Percentiles rank a stretch among this genome's conserved stretches.
phyloP scores from a whole-genome alignment of 2,113 vertebrate genomes.

The Helogale parvula region DNA sequence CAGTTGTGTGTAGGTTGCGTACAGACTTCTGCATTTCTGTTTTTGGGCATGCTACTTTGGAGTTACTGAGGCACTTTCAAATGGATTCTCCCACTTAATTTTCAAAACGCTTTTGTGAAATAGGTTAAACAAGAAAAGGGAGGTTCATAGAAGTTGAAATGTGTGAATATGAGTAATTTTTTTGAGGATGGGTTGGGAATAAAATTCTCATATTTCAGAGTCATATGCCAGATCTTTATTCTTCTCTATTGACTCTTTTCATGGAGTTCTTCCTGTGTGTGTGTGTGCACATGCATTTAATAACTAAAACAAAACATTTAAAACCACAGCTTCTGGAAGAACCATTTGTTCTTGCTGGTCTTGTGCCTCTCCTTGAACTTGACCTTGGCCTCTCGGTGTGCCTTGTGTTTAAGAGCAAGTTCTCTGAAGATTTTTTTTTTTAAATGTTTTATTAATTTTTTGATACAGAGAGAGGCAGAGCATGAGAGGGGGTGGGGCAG shows the following conservation, averaged over 20 bases:
- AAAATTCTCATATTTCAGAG: background rate
- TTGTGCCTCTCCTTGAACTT: too few species aligned
- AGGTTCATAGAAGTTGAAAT: background rate
- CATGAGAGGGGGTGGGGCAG: too few species aligned
- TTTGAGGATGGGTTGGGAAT: background rate
- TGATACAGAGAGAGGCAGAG: too few species aligned
- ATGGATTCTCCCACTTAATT: background rate
- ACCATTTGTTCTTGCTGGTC: too few species aligned
- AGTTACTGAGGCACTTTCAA: background rate
- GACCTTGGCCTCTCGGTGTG: too few species aligned
- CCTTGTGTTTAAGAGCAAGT: too few species aligned
- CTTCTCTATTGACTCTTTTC: background rate
- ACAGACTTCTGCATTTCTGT: background rate
- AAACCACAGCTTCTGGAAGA: too few species aligned
- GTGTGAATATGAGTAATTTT: background rate
- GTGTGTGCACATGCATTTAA: fast-evolving
- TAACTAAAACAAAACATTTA: too few species aligned
- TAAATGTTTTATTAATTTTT: too few species aligned
- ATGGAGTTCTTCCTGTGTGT: too few species aligned
- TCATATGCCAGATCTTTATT: background rate
- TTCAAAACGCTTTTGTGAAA: background rate
- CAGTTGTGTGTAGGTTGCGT: background rate
- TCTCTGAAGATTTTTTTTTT: too few species aligned
- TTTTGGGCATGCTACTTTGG: background rate
- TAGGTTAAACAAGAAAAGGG: background rate